Base-by-base conservation (phyloP, 2,113 vertebrate species). In the Vidua chalybeata region DNA sequence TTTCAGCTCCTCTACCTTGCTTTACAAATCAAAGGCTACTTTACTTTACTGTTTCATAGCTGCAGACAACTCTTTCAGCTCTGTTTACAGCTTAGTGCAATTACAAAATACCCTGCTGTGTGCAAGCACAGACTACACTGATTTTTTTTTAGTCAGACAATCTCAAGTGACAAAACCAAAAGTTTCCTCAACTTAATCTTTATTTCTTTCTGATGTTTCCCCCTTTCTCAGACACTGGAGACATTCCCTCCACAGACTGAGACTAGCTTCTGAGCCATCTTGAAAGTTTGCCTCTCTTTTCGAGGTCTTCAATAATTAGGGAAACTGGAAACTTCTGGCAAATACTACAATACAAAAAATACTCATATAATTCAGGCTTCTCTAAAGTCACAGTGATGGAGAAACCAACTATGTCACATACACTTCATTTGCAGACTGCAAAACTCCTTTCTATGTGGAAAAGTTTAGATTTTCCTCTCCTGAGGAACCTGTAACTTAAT, bases 401-500 rank as follows among this genome's bases (percentile, higher is more conserved):
- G 58, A 87, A 97, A 88, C 48, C 59, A 87, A 28, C 49, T 75
- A 11, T 78, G 56, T 86, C 71, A 93, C 69, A 88, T 86, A n/a
- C 52, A 82, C 55, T 35, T 79, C 31, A 80, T 92, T 78, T 92
- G 14, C 27, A 76, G 69, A n/a, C 75, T 79, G 56, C 30, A 89
- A 78, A 91, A 11, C 7, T 45, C 37, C 58, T 89, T 55, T 74
- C 26, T 67, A 0, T 35, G 8, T 84, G 81, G 69, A 78, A 96
- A 94, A 74, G 46, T 82, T 94, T 39, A 46, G 63, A 88, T 83
- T 87, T 85, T 94, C 76, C 66, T 66, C 26, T 81, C 43, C n/a
- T 48, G 31, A 85, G 17, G n/a, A 91, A 94, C 77, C 41, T 24
- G 80, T 58, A 64, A 83, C 10, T 89, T 81, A 61, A 61, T 89